These are phyloP conservation scores for Schizothorax lantsangensis DNA, from an alignment of 2,797 vertebrate species.

Conservation along the genomic window DNA sequence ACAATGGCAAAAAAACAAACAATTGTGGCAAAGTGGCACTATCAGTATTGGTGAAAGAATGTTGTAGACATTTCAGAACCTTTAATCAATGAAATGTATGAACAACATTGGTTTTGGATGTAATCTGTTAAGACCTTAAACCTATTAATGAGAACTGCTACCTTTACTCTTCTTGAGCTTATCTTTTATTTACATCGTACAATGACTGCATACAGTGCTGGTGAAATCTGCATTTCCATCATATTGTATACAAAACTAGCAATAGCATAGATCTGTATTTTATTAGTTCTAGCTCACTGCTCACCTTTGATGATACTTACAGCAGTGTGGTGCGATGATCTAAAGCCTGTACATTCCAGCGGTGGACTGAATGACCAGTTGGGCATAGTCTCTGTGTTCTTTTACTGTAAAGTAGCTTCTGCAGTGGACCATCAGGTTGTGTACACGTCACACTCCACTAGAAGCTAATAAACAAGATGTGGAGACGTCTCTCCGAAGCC, in stretches of 20 bases:
- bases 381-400: background rate
- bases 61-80: background rate
- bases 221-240: background rate
- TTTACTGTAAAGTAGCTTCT: constrained; percentile 27
- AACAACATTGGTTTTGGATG: background rate
- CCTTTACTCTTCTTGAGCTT: background rate
- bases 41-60: background rate
- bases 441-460: constrained; percentile 49
- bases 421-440: constrained; percentile 57
- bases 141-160: background rate
- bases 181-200: background rate
- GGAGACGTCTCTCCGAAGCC: constrained; percentile 32
- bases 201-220: background rate
- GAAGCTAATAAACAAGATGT: constrained; percentile 51
- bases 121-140: background rate
- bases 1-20: too few species aligned
- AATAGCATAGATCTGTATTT: background rate
- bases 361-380: background rate
- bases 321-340: constrained; percentile 4
- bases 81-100: background rate
- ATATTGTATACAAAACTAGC: background rate
- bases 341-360: background rate
- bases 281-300: constrained; percentile 9
- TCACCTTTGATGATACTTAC: background rate
- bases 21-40: background rate